Conservation (phyloP, 1,140 invertebrate genomes). For the Lordiphosa mommai region DNA sequence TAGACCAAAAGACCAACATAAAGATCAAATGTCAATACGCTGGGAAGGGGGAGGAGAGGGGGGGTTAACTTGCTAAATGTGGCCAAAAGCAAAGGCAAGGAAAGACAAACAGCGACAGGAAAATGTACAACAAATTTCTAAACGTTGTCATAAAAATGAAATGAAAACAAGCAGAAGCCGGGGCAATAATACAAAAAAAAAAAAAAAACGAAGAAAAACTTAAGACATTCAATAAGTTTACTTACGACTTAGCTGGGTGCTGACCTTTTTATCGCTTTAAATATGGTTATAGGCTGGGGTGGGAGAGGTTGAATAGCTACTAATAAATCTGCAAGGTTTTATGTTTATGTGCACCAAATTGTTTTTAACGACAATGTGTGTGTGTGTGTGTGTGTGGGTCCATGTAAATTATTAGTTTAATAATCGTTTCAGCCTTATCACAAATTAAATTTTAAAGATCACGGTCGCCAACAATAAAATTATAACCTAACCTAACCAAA, state of each 20-base stretch:
- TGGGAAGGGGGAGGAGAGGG: background rate
- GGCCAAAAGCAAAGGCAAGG: constrained; percentile 48
- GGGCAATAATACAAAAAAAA: constrained; percentile 6
- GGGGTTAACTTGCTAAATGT: constrained; percentile 48
- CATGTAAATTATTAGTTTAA: constrained; percentile 77
- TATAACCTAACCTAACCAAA: too few species aligned
- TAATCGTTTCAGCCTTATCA: constrained; percentile 34
- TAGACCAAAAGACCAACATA: constrained; percentile 52
- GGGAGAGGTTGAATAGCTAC: background rate
- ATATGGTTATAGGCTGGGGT: constrained; percentile 53
- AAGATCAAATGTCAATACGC: constrained; percentile 75
- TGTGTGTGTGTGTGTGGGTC: constrained; percentile 32
- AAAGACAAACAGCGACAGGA: constrained; percentile 60
- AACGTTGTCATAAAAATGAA: constrained; percentile 78
- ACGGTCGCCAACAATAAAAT: too few species aligned
- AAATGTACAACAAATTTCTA: constrained; percentile 74
- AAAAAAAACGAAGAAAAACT: constrained; percentile 39
- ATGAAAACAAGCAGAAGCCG: constrained; percentile 68
- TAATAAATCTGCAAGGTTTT: constrained; percentile 58
- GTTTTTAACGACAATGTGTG: constrained; percentile 66
- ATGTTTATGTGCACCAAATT: constrained; percentile 55
- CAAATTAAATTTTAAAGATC: constrained; percentile 38
- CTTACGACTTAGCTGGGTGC: constrained; percentile 24
- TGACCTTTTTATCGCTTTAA: constrained; percentile 76
- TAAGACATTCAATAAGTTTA: constrained; percentile 77